Evolutionary conservation across 2,888 invertebrate species (phyloP), one percentile per base, ranked within the genome.

Genomic region (Drosophila greeni): DNA sequence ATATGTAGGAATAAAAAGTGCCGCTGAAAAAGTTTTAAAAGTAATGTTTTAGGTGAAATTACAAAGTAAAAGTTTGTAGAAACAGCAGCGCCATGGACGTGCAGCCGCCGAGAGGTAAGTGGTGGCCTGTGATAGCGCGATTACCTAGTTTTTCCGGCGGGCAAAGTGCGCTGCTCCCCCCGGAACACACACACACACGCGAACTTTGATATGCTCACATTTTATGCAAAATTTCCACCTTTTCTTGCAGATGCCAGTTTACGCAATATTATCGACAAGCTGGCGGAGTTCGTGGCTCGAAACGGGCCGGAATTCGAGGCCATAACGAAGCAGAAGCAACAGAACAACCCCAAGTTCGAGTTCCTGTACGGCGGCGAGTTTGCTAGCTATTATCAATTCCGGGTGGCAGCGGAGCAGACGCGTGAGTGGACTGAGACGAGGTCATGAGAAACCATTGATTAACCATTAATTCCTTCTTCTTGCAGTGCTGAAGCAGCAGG

Each of bases 281-380:
- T 99, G 84, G 99, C 99, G 14, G 97, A 97, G 90, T 99, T 99
- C 92, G 99, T 99, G 75, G 99, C 99, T 65, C 91, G 98, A 90
- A 99, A 98, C 94, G 99, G 99, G 55, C 97, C 97, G n/a, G 98
- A 98, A 88, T 98, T 98, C 90, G 99, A 99, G 91, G 94, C 96
- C 90, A 98, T 98, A 95, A 98, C 98, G 67, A 98, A 98, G 91
- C 95, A 95, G 87, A 98, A 98, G 90, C 98, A 99, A 90, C 95
- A 97, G 89, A 97, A 96, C 87, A 99, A 99, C 90, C 97, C 97
- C 5, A 97, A 97, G 89, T 99, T 99, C 91, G 94, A 95, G 85
- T 99, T 99, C 90, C 92, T 99, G 67, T 98, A 97, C 90, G 98
- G 98, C 75, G 98, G 98, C 59, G 97, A 98, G 86, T 94, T 93